Conservation (phyloP, 2,888 invertebrate species). For the Diaperis boleti region DNA sequence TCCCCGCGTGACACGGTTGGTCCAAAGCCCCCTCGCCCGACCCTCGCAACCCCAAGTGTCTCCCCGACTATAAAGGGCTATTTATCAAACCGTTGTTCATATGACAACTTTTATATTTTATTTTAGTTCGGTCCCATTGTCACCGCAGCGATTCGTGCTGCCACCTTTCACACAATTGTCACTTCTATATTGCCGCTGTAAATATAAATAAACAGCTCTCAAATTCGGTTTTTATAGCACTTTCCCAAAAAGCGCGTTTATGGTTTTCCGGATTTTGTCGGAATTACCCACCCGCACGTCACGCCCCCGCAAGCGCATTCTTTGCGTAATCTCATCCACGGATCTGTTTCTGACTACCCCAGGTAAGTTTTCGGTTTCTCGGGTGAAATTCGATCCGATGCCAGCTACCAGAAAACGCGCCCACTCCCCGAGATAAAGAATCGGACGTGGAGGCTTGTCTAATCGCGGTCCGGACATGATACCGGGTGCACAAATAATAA, state of each 20-base stretch:
- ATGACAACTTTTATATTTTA: constrained; percentile 65
- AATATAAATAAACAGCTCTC: constrained; percentile 60
- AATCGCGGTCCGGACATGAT: constrained; percentile 19
- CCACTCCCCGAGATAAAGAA: constrained; percentile 24
- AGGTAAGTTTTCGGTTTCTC: constrained; percentile 32
- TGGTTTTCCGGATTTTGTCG: constrained; percentile 11
- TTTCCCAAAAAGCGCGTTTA: constrained; percentile 15
- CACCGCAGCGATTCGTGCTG: constrained; percentile 53
- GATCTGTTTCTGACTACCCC: constrained; percentile 31
- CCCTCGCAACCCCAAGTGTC: constrained; percentile 37
- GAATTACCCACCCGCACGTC: background rate
- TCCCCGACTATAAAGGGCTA: constrained; percentile 54
- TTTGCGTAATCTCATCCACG: constrained; percentile 41
- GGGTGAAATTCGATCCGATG: constrained; percentile 42
- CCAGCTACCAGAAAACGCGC: constrained; percentile 42
- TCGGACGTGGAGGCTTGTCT: constrained; percentile 18
- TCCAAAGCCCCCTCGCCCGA: constrained; percentile 16
- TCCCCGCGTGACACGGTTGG: background rate
- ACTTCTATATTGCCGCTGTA: constrained; percentile 60
- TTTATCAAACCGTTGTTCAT: constrained; percentile 62
- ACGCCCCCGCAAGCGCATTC: constrained; percentile 38
- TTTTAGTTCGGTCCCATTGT: constrained; percentile 59
- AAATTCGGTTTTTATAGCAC: constrained; percentile 23
- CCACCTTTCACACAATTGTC: constrained; percentile 60
- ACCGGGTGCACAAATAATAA: constrained; percentile 36